phyloP scores from a whole-genome alignment of 2,113 vertebrate genomes.

The Myocastor coypus region DNA sequence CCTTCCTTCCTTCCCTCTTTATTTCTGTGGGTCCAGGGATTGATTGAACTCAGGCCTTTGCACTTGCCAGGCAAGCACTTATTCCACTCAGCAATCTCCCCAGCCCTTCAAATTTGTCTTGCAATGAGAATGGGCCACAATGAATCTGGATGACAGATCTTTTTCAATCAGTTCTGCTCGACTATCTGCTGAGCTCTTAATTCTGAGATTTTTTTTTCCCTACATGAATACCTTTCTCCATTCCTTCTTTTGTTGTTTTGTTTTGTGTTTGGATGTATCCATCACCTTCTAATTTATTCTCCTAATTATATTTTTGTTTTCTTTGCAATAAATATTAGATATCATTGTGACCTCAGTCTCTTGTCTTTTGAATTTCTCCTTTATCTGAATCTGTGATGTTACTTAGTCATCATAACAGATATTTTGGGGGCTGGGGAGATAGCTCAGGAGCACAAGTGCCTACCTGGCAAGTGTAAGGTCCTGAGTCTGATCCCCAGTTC shows the following conservation, averaged over 20 bases:
- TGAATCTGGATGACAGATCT: background rate
- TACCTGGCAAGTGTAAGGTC: no score
- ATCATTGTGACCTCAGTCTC: background rate
- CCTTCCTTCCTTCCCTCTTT: no score
- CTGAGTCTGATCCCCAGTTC: no score
- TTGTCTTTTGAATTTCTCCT: background rate
- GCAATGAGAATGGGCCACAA: background rate
- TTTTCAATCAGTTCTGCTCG: background rate
- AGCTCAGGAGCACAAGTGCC: no score
- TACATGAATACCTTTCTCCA: background rate
- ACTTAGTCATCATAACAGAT: background rate
- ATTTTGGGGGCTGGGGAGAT: no score
- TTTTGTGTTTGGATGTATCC: background rate
- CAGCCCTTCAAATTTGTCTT: background rate
- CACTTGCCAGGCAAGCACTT: no score
- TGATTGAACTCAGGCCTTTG: no score
- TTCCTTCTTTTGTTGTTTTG: background rate
- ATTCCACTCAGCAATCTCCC: no score
- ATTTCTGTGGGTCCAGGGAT: no score
- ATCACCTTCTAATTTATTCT: background rate
- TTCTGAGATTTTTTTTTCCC: background rate
- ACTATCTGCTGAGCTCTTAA: background rate
- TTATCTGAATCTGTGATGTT: background rate
- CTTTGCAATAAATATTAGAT: background rate
- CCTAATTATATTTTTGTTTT: background rate